These are phyloP conservation scores for Tenthredo distinguenda DNA, from an alignment of 2,888 invertebrate species.

Conservation along the genomic window DNA sequence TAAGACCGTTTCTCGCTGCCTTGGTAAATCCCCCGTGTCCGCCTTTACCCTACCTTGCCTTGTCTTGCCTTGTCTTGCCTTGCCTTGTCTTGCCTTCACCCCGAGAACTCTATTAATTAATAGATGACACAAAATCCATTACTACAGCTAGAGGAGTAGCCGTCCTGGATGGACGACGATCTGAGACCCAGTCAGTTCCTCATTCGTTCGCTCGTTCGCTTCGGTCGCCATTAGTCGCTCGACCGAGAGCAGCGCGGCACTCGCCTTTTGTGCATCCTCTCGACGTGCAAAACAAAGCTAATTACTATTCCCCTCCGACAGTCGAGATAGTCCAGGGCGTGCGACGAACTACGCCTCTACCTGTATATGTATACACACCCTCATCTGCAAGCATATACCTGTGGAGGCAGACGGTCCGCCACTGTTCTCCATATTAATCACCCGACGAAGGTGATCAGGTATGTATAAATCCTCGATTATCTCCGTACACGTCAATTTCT, in stretches of 20 bases:
- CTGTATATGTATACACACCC: not conserved
- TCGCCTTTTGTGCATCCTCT: constrained; percentile 49
- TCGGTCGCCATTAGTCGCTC: constrained; percentile 36
- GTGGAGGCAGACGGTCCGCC: not conserved
- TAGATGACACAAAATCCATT: constrained; percentile 77
- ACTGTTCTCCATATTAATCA: not conserved
- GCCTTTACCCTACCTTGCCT: constrained; percentile 38
- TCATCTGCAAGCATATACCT: not conserved
- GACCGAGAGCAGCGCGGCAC: constrained; percentile 27
- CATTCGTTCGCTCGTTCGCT: constrained; percentile 15
- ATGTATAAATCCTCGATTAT: not conserved
- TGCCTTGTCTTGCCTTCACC: constrained; percentile 23
- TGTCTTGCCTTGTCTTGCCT: constrained; percentile 51
- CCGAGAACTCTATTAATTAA: constrained; percentile 77
- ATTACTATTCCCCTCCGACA: constrained; percentile 61
- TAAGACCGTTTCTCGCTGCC: constrained; percentile 38
- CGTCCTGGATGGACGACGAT: constrained; percentile 1
- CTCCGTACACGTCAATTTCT: not conserved
- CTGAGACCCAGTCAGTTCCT: constrained; percentile 16
- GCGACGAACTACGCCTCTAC: constrained; percentile 20
- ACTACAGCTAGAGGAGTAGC: constrained; percentile 55
- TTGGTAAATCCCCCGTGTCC: constrained; percentile 10
- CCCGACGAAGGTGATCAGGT: not conserved
- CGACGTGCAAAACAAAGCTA: constrained; percentile 71
- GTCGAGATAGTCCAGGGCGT: not conserved